phyloP scores from a whole-genome alignment of 2,797 vertebrate species.

The Echiichthys vipera region DNA sequence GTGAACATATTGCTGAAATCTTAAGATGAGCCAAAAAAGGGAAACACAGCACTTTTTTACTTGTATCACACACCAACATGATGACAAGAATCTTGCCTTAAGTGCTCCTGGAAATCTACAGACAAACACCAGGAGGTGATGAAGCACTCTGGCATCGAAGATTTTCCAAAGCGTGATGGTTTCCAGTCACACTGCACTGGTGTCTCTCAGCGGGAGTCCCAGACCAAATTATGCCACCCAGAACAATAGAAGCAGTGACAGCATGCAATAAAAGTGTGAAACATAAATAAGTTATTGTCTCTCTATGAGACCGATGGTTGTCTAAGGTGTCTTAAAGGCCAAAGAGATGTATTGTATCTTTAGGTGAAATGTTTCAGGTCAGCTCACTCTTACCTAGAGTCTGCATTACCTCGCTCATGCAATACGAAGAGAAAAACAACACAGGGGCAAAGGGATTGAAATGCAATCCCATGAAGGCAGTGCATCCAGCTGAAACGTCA shows the following conservation, averaged over 20 bases:
- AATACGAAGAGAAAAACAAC: slow-evolving; percentile 54
- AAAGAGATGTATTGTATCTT: slow-evolving; percentile 53
- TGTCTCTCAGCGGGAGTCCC: slow-evolving; percentile 21
- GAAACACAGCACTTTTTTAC: slow-evolving; percentile 30
- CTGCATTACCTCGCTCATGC: slow-evolving; percentile 45
- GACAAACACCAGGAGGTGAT: background rate
- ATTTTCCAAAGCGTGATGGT: slow-evolving; percentile 39
- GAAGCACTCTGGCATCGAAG: slow-evolving; percentile 12
- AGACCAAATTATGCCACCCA: slow-evolving; percentile 52
- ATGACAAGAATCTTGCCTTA: slow-evolving; percentile 20
- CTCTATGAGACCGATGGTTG: slow-evolving; percentile 12
- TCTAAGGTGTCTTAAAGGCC: slow-evolving; percentile 35
- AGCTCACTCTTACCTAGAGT: slow-evolving; percentile 26
- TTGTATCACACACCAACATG: slow-evolving; percentile 23
- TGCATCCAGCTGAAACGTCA: slow-evolving; percentile 55
- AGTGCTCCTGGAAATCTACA: slow-evolving; percentile 20
- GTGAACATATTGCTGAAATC: slow-evolving; percentile 22
- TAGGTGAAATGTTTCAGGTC: slow-evolving; percentile 44
- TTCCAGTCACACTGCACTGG: slow-evolving; percentile 25
- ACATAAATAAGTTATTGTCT: slow-evolving; percentile 61
- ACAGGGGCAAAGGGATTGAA: slow-evolving; percentile 40
- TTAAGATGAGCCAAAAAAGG: slow-evolving; percentile 28
- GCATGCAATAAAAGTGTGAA: slow-evolving; percentile 48
- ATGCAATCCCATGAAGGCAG: slow-evolving; percentile 45
- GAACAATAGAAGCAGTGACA: slow-evolving; percentile 39